Percentiles rank a stretch among this genome's conserved stretches.
phyloP scores from a whole-genome alignment of 2,113 vertebrate species.

The Cebidichthys violaceus region DNA sequence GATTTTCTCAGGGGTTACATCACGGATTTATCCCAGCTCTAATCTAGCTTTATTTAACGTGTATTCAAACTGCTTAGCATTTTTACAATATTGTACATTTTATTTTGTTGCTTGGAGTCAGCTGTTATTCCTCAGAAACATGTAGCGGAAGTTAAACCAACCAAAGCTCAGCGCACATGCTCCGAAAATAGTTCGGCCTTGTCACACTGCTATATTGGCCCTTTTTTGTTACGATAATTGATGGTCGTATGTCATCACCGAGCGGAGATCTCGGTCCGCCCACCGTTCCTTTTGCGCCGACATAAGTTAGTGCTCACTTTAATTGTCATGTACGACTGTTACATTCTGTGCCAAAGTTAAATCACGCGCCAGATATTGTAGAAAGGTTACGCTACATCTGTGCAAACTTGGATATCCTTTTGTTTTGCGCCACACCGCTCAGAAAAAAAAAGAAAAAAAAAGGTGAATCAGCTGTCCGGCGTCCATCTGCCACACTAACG shows the following conservation, averaged over 20 bases:
- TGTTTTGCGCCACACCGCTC: conserved; percentile 39
- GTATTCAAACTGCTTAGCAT: conserved; percentile 50
- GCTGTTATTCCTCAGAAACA: conserved; percentile 18
- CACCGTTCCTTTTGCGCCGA: conserved; percentile 4
- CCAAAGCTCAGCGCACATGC: not conserved
- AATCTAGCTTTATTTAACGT: conserved; percentile 69
- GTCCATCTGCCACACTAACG: conserved; percentile 84
- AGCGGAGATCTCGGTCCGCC: conserved; percentile 4
- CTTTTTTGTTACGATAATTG: not conserved
- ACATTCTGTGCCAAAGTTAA: conserved; percentile 1
- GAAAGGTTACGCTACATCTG: conserved; percentile 32
- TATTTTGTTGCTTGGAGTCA: conserved; percentile 37
- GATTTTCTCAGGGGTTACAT: conserved; percentile 74
- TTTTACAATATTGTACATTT: conserved; percentile 34
- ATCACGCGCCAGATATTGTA: conserved; percentile 6
- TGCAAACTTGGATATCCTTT: conserved; percentile 66
- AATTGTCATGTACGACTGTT: not conserved
- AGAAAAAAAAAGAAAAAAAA: conserved; percentile 8
- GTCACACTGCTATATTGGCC: not conserved
- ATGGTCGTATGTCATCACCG: conserved; percentile 6
- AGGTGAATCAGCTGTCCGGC: conserved; percentile 71
- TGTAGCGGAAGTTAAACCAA: not conserved
- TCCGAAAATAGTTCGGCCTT: conserved; percentile 12
- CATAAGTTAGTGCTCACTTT: not conserved
- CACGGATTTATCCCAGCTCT: conserved; percentile 72